Base-by-base conservation (phyloP, 2,113 vertebrate genomes). In the Hemiprocne comata region DNA sequence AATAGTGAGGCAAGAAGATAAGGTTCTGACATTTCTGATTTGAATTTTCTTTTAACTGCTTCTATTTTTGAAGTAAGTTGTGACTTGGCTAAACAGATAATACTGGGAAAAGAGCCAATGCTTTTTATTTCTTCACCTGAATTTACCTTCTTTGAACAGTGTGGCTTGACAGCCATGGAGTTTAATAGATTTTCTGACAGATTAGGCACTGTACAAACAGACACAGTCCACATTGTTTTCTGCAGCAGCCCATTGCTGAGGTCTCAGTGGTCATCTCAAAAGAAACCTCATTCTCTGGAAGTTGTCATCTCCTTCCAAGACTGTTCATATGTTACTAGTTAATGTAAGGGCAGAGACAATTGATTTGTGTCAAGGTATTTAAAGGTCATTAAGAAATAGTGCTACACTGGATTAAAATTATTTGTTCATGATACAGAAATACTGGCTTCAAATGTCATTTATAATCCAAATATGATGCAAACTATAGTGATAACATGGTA, bases 81-180 rank as follows among this genome's bases (percentile, higher is more conserved):
- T 53, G 24, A 82, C 28, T 73, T 60, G 17, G 33, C 20, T 77
- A 40, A 93, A 76, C 13, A 92, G 33, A 8, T 40, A 89, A 36
- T 10, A 54, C 7, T 21, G 11, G 53, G 20, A 87, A 65, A 26
- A 0, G 0, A 81, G 44, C 5, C 66, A 58, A 73, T 4, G 6
- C 4, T 36, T 62, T 81, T 83, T 55, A 60, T 57, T 77, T 61
- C 34, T 87, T 44, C 44, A 70, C 17, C 33, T 17, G 15, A 69
- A 76, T 74, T 67, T 15, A 51, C 76, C 19, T 58, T 26, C 28
- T 80, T 82, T 86, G 50, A 87, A 76, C 12, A 81, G 19, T 4
- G 7, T 38, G 24, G 10, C 23, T 28, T 44, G 42, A 57, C 34
- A 75, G 16, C 10, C 26, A 44, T n/a, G 31, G 24, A 85, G 10